phyloP scores from a whole-genome alignment of 2,797 vertebrate species.

The Eulemur mongoz region DNA sequence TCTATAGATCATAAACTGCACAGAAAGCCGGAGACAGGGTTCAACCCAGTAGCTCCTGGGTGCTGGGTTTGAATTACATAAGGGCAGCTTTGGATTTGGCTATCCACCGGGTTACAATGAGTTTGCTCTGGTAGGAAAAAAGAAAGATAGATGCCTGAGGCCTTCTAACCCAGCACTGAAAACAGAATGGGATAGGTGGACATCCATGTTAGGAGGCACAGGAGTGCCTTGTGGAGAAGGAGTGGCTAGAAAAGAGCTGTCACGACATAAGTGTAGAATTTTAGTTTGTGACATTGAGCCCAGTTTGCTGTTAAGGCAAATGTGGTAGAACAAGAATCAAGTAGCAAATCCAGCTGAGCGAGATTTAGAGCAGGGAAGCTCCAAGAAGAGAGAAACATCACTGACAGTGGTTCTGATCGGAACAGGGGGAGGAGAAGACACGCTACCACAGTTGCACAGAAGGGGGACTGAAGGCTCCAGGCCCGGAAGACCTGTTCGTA shows the following conservation, averaged over 20 bases:
- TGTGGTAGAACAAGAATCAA: neutral
- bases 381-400: neutral
- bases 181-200: neutral
- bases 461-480: rapidly evolving
- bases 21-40: neutral
- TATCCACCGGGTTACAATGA: neutral
- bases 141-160: rapidly evolving
- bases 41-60: neutral
- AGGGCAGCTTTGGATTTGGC: neutral
- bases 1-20: neutral
- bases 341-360: neutral
- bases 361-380: neutral
- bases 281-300: neutral
- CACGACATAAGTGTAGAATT: too few relatives aligned
- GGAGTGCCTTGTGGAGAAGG: rapidly evolving
- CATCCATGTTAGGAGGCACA: rapidly evolving
- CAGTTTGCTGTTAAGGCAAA: neutral
- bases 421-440: neutral
- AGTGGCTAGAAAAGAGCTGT: neutral
- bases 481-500: too few relatives aligned
- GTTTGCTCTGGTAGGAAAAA: neutral
- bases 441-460: rapidly evolving
- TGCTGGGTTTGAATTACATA: neutral
- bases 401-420: rapidly evolving
- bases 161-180: neutral